These are phyloP conservation scores for Catonia carolina DNA, from an alignment of 2,888 invertebrate genomes.

Conservation along the genomic window DNA sequence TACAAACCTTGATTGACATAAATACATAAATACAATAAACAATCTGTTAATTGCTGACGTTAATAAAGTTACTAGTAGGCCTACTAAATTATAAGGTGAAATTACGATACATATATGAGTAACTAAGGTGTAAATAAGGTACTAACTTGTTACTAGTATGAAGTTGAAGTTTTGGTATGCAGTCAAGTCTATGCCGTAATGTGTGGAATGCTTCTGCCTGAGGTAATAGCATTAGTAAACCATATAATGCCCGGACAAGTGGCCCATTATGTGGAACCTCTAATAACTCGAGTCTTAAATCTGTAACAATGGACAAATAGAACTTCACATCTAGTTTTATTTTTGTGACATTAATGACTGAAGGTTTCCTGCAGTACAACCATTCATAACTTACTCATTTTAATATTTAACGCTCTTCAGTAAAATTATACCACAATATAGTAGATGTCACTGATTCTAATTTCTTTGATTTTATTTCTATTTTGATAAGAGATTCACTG, in stretches of 20 bases:
- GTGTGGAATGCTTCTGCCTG: slow-evolving; percentile 95
- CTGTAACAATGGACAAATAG: slow-evolving; percentile 50
- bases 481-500: too few species aligned
- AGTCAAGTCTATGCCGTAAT: slow-evolving; percentile 70
- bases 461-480: too few species aligned
- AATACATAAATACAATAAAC: too few species aligned
- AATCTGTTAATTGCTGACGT: too few species aligned
- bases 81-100: too few species aligned
- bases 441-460: too few species aligned
- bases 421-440: too few species aligned
- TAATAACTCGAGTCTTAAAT: slow-evolving; percentile 85
- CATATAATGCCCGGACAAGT: slow-evolving; percentile 84
- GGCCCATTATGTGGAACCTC: slow-evolving; percentile 67
- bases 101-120: too few species aligned
- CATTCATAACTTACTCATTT: slow-evolving; percentile 42
- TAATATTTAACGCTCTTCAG: too few species aligned
- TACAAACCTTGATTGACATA: too few species aligned
- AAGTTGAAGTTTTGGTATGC: slow-evolving; percentile 42
- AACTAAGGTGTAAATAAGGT: too few species aligned
- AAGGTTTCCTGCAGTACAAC: neutral
- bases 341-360: neutral
- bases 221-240: slow-evolving; percentile 93
- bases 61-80: too few species aligned
- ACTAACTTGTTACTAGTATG: slow-evolving; percentile 8
- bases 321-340: neutral